These are phyloP conservation scores for Watsonalla binaria DNA, from an alignment of 2,888 invertebrate genomes.

Conservation along the genomic window DNA sequence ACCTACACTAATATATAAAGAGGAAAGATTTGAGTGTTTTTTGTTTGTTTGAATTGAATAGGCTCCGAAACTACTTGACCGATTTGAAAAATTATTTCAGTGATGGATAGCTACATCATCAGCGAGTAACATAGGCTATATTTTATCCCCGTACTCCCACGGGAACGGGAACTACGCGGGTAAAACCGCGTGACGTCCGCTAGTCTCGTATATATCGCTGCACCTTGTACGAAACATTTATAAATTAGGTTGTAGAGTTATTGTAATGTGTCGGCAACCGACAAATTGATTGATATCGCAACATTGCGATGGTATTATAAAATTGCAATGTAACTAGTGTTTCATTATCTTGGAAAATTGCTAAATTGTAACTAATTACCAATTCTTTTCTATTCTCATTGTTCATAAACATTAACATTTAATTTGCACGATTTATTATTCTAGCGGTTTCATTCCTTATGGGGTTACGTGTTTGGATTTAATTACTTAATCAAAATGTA, in stretches of 20 bases:
- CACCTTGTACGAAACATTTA: no score
- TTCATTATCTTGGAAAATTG: neutral
- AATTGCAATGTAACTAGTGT: neutral
- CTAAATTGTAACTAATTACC: neutral
- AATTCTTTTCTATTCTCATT: neutral
- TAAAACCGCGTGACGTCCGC: no score
- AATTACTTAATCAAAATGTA: conserved; percentile 41
- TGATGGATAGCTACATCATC: no score
- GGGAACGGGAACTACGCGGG: no score
- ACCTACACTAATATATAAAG: no score
- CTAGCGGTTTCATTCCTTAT: conserved; percentile 22
- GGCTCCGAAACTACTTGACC: no score
- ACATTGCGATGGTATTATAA: neutral
- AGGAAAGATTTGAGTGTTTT: no score
- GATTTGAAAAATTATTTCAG: no score
- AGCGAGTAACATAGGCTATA: no score
- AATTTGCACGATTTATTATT: conserved; percentile 19
- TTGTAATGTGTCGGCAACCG: neutral
- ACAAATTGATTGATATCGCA: neutral
- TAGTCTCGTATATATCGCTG: no score
- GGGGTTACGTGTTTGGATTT: conserved; percentile 29
- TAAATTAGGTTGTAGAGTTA: neutral
- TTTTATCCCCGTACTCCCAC: no score
- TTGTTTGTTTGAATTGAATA: no score
- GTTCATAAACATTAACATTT: conserved; percentile 4